Conservation (phyloP, 2,888 invertebrate genomes). For the Polyploca ridens region DNA sequence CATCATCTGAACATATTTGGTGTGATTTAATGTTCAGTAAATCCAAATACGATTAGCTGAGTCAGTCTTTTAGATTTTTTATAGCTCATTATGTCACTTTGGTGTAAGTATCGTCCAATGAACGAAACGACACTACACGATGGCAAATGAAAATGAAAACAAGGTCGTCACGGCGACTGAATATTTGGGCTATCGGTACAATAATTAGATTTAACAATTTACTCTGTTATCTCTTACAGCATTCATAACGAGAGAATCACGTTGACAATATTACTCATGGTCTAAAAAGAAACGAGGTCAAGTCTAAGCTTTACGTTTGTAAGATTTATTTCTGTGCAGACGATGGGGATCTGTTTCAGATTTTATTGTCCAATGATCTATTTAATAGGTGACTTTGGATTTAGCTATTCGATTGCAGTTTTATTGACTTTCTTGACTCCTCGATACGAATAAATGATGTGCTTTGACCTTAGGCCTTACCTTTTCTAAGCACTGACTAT, state of each 20-base stretch:
- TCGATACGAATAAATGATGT: not conserved
- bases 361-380: constrained; percentile 22
- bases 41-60: constrained; percentile 26
- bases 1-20: constrained; percentile 17
- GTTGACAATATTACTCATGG: constrained; percentile 45
- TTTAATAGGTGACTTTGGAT: constrained; percentile 11
- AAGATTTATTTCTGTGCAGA: constrained; percentile 48
- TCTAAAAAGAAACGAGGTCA: constrained; percentile 72
- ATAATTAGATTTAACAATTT: constrained; percentile 31
- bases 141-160: constrained; percentile 76
- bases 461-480: not conserved
- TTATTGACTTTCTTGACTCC: not conserved
- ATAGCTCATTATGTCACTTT: constrained; percentile 55
- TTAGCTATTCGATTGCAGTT: not conserved
- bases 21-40: constrained; percentile 26
- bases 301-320: constrained; percentile 54
- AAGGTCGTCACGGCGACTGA: constrained; percentile 75
- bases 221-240: constrained; percentile 9
- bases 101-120: constrained; percentile 47
- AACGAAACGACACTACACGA: constrained; percentile 44
- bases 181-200: constrained; percentile 66
- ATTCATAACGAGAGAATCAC: constrained; percentile 21
- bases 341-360: constrained; percentile 31
- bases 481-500: not conserved
- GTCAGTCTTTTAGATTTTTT: constrained; percentile 21